Conservation (phyloP, 2,797 vertebrate genomes). For the Liparis tanakae region DNA sequence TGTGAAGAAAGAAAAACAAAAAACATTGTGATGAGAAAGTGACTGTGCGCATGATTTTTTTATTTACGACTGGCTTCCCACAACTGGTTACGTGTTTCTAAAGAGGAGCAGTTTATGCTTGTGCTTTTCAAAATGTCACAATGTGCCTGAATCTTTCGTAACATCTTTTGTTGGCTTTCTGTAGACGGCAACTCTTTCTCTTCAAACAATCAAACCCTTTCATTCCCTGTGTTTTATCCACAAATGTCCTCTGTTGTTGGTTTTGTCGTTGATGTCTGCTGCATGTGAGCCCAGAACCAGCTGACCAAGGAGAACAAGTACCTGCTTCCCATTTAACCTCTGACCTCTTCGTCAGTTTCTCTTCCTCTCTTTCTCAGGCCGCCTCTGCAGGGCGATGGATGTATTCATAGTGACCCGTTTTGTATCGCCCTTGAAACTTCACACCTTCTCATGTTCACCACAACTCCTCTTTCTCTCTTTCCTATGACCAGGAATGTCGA, state of each 20-base stretch:
- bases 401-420: slow-evolving; percentile 40
- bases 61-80: slow-evolving; percentile 36
- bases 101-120: slow-evolving; percentile 62
- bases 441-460: slow-evolving; percentile 58
- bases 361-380: slow-evolving; percentile 49
- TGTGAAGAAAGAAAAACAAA: slow-evolving; percentile 36
- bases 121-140: slow-evolving; percentile 81
- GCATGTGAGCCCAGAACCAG: slow-evolving; percentile 56
- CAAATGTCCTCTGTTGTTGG: slow-evolving; percentile 25
- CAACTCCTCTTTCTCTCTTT: slow-evolving; percentile 47
- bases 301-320: slow-evolving; percentile 46
- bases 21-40: slow-evolving; percentile 38
- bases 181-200: slow-evolving; percentile 30
- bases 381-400: slow-evolving; percentile 44
- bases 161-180: slow-evolving; percentile 51
- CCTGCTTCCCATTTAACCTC: slow-evolving; percentile 43
- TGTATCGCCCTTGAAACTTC: slow-evolving; percentile 44
- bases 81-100: slow-evolving; percentile 58
- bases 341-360: slow-evolving; percentile 51
- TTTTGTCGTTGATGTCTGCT: slow-evolving; percentile 46
- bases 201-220: slow-evolving; percentile 45
- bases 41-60: slow-evolving; percentile 15
- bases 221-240: slow-evolving; percentile 29
- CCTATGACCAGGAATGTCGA: slow-evolving; percentile 74
- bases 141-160: slow-evolving; percentile 81